Percentiles rank a stretch among this genome's conserved stretches.
These are phyloP conservation scores for Aporophyla nigra DNA, from an alignment of 2,888 invertebrate species.

Conservation along the genomic window DNA sequence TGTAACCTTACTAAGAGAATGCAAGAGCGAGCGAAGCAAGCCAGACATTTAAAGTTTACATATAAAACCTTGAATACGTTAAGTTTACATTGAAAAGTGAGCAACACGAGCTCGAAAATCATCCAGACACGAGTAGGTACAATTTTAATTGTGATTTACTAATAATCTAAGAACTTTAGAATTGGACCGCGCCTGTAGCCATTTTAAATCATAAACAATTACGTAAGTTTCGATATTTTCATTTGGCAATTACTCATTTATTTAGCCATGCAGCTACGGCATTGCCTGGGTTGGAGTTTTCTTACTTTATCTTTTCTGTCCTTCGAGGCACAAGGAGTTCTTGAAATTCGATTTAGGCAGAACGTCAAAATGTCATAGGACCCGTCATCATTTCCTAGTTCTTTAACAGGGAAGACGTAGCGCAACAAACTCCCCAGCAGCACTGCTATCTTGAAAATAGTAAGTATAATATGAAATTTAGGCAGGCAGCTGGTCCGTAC, in stretches of 20 bases:
- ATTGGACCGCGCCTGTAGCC: not conserved
- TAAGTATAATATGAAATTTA: not conserved
- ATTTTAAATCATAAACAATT: not conserved
- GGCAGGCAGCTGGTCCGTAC: not conserved
- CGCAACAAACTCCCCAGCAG: not conserved
- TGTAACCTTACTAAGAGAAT: not conserved
- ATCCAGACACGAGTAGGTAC: no score
- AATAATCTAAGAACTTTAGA: not conserved
- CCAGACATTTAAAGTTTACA: not conserved
- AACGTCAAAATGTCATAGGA: not conserved
- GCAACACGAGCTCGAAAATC: not conserved
- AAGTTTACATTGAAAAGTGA: not conserved
- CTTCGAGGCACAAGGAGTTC: not conserved
- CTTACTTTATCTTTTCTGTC: not conserved
- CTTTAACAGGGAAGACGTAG: not conserved
- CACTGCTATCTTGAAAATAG: not conserved
- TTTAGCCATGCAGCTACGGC: not conserved
- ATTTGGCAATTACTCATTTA: not conserved
- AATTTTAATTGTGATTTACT: no score
- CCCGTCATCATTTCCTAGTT: not conserved
- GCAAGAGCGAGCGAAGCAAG: not conserved
- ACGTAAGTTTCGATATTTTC: not conserved
- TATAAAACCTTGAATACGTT: not conserved
- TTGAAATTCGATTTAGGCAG: not conserved
- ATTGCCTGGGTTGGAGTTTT: not conserved